These are phyloP conservation scores for Tachystola acroxantha DNA, from an alignment of 2,888 invertebrate species.

Conservation along the genomic window DNA sequence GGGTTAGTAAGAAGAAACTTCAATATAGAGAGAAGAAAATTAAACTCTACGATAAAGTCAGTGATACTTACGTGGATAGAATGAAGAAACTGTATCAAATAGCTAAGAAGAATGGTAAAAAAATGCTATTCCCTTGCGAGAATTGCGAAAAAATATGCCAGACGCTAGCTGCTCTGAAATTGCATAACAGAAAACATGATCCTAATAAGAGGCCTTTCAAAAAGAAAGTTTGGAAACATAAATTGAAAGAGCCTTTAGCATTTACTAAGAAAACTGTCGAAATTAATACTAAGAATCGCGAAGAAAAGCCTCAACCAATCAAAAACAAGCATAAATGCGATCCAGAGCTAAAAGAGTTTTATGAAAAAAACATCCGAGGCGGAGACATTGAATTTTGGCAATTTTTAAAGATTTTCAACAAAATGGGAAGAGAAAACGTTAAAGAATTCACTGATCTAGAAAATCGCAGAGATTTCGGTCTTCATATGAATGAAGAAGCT, in stretches of 20 bases:
- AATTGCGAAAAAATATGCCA: conserved; percentile 54
- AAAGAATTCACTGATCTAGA: conserved; percentile 50
- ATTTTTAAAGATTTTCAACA: conserved; percentile 61
- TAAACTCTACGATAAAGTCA: conserved; percentile 10
- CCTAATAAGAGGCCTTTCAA: conserved; percentile 43
- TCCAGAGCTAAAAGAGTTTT: conserved; percentile 47
- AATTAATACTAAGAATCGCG: conserved; percentile 22
- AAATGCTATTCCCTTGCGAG: conserved; percentile 54
- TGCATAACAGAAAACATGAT: conserved; percentile 52
- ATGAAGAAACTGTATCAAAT: conserved; percentile 37
- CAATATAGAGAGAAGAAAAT: conserved; percentile 16
- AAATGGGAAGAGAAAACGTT: conserved; percentile 48
- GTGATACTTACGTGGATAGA: conserved; percentile 33
- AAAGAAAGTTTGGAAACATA: conserved; percentile 49
- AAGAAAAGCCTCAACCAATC: conserved; percentile 45
- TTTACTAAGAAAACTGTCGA: not conserved
- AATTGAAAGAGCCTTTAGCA: conserved; percentile 16
- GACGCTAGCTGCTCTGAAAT: conserved; percentile 42
- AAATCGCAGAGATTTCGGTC: conserved; percentile 41
- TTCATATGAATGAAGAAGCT: conserved; percentile 21
- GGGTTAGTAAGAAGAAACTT: conserved; percentile 9
- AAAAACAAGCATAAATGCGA: conserved; percentile 56
- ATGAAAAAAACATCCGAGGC: conserved; percentile 51
- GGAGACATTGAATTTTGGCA: conserved; percentile 64
- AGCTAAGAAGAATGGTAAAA: conserved; percentile 36